Conservation (phyloP, 2,113 vertebrate genomes). For the Campylomormyrus numenius region DNA sequence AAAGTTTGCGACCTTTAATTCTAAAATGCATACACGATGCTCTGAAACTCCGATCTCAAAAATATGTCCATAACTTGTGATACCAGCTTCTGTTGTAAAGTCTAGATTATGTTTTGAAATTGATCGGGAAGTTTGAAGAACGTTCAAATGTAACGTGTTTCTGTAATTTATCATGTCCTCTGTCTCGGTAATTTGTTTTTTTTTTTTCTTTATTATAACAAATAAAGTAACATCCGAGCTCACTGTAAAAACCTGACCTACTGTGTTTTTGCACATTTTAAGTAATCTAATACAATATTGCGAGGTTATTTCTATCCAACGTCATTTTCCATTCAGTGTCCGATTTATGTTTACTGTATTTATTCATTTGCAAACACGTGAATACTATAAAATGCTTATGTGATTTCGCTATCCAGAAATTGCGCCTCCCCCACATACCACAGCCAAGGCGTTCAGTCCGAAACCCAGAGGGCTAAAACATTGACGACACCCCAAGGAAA, state of each 20-base stretch:
- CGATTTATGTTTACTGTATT: background rate
- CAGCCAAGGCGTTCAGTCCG: background rate
- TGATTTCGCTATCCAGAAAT: background rate
- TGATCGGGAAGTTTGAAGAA: background rate
- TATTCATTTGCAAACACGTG: background rate
- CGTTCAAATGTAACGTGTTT: background rate
- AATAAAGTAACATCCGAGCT: background rate
- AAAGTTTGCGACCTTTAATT: background rate
- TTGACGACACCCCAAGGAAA: background rate
- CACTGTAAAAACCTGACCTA: background rate
- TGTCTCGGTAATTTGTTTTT: background rate
- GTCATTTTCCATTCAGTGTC: background rate
- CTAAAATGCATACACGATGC: background rate
- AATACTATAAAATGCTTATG: background rate
- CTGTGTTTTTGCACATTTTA: background rate
- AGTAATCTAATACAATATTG: background rate
- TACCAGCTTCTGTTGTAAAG: background rate
- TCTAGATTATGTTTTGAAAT: background rate
- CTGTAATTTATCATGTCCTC: background rate
- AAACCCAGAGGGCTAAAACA: background rate
- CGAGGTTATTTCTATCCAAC: background rate
- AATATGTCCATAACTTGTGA: background rate
- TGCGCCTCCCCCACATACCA: background rate
- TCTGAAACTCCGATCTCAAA: background rate
- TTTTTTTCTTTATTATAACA: background rate